Base-by-base conservation (phyloP, 1,140 invertebrate species). In the Neelides sp. region DNA sequence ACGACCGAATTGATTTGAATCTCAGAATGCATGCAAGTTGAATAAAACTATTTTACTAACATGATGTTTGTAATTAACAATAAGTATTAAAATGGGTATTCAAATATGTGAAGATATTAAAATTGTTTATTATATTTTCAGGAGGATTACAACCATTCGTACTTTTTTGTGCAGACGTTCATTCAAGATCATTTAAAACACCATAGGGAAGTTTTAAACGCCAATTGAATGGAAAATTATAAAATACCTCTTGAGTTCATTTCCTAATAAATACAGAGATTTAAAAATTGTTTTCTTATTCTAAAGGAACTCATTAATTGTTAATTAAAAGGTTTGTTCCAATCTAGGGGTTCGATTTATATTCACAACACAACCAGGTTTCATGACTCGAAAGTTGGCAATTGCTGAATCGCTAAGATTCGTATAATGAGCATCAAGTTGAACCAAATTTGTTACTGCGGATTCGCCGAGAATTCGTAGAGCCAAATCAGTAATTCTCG, bases 81-180 rank as follows among this genome's bases (percentile, higher is more conserved):
- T n/a, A n/a, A n/a, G n/a, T n/a, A n/a, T n/a, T n/a, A n/a, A n/a
- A n/a, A n/a, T n/a, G n/a, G n/a, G n/a, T n/a, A n/a, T n/a, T n/a
- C n/a, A n/a, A n/a, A n/a, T n/a, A n/a, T n/a, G n/a, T n/a, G n/a
- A n/a, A n/a, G n/a, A n/a, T n/a, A n/a, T n/a, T n/a, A n/a, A n/a
- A n/a, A n/a, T n/a, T n/a, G n/a, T n/a, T n/a, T n/a, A n/a, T n/a
- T n/a, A n/a, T n/a, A n/a, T n/a, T n/a, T n/a, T n/a, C 79, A 88
- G 15, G 82, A 89, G 49, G 86, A 80, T 13, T 98, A 97, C 67
- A 92, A 98, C 69, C 95, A 98, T 67, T 85, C 86, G 43, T 99
- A 97, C 63, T 98, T 79, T 64, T 98, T 94, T 64, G 86, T 98
- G 58, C 72, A 87, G 2, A 81, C 88, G 0, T 98, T 91, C 66